Evolutionary conservation across 2,797 vertebrate genomes (phyloP).

Genomic region (Siniperca scherzeri): DNA sequence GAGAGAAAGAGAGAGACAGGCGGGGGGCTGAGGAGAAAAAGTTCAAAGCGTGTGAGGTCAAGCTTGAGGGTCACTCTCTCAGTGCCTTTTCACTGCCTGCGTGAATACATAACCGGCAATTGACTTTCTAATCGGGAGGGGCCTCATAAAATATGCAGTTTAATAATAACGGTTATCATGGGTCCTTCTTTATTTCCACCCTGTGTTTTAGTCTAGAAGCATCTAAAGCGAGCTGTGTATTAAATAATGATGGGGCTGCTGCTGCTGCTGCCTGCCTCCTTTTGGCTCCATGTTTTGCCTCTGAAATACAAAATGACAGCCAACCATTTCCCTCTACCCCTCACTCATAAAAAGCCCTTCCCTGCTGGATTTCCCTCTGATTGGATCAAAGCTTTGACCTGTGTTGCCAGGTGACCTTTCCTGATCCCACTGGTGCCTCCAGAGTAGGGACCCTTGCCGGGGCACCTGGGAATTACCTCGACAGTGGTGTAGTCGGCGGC

Average conservation of each 20-base stretch:
- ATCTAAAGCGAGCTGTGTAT: conserved; percentile 62
- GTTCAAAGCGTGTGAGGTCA: conserved; percentile 86
- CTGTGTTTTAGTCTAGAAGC: conserved; percentile 64
- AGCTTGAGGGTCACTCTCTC: conserved; percentile 81
- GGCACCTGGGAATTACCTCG: conserved; percentile 74
- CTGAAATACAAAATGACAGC: conserved; percentile 74
- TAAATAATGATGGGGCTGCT: conserved; percentile 72
- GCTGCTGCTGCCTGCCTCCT: conserved; percentile 47
- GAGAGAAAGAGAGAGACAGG: conserved; percentile 33
- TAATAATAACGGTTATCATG: conserved; percentile 79
- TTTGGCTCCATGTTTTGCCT: conserved; percentile 45
- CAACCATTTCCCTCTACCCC: conserved; percentile 46
- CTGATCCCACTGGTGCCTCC: conserved; percentile 65
- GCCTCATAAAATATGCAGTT: conserved; percentile 81
- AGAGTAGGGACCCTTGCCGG: conserved; percentile 62
- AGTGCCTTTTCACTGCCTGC: conserved; percentile 75
- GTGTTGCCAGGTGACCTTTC: conserved; percentile 78
- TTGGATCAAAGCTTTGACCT: conserved; percentile 85
- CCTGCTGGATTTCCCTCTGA: conserved; percentile 70
- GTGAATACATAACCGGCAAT: conserved; percentile 84
- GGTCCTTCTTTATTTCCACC: conserved; percentile 72
- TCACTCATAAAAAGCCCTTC: conserved; percentile 57
- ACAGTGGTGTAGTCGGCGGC: conserved; percentile 45
- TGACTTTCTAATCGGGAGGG: conserved; percentile 84
- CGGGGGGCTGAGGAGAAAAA: conserved; percentile 47